Evolutionary conservation across 1,140 invertebrate genomes (phyloP).

Genomic region (Caerostris extrusa): DNA sequence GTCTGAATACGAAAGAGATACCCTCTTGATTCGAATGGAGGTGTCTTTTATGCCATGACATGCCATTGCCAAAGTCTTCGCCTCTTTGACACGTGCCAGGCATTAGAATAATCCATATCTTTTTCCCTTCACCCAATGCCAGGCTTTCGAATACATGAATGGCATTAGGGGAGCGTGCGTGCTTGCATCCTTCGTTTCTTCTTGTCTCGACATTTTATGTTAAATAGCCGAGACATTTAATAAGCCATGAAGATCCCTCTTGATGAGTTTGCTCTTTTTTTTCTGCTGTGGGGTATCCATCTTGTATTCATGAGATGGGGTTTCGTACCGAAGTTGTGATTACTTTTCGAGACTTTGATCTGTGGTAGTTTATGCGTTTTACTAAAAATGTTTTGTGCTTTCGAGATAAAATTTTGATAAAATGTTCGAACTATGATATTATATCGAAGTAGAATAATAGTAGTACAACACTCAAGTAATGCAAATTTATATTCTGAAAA

Average conservation of each 20-base stretch:
- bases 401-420: no score
- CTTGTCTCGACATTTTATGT: slow-evolving; percentile 7
- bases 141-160: slow-evolving; percentile 2
- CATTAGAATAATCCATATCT: slow-evolving; percentile 14
- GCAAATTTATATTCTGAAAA: no score
- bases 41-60: background rate
- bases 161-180: background rate
- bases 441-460: no score
- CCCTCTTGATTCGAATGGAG: background rate
- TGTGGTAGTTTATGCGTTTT: no score
- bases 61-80: background rate
- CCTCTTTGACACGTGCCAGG: background rate
- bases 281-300: background rate
- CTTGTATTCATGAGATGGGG: background rate
- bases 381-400: no score
- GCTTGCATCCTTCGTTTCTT: background rate
- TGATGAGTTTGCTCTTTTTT: background rate
- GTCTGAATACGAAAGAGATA: background rate
- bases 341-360: background rate
- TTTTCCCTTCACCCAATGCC: background rate
- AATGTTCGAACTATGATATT: no score
- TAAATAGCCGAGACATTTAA: slow-evolving; percentile 17
- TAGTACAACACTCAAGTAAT: no score
- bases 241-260: background rate
- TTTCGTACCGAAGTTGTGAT: background rate